Evolutionary conservation across 2,113 vertebrate genomes (phyloP), one percentile per base, ranked within the genome.

Genomic region (Xerus inauris): DNA sequence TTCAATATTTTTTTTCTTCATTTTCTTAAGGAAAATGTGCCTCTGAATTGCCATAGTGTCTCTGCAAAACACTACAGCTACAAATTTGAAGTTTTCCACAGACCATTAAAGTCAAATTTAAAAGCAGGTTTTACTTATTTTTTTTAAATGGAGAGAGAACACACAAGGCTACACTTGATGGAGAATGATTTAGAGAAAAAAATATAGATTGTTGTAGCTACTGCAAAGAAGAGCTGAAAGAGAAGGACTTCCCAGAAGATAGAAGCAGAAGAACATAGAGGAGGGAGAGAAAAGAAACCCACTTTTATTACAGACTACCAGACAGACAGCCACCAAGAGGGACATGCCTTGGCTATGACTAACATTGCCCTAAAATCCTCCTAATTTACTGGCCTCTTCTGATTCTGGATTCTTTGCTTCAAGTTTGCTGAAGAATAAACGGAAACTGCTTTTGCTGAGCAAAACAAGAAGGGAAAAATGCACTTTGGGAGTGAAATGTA

Each of bases 401-500:
- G 7, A 87, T 30, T 65, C 86, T 71, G 24, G 4, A 0, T 35
- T 94, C 77, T 96, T 91, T 38, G n/a, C 79, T 95, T 47, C 51
- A 77, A 62, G 79, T 94, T 84, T 94, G 14, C 20, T 87, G 32
- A 16, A 89, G 76, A 96, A 95, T 71, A 94, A 94, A 96, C 93
- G 82, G 62, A 97, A 96, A 84, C n/a, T 69, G 80, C 5, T 96
- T 96, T 71, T 69, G 59, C 19, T 83, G 90, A 38, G 47, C 86
- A 97, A 97, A 94, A 51, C 13, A 95, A 87, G 76, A 84, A 40
- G 86, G 89, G 20, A 85, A 79, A 54, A 54, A 75, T 71, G 13
- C 81, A 17, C 49, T 62, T 95, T 94, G 79, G 38, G 17, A 81
- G 72, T 88, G 79, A 97, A 91, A 97, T 64, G 16, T 32, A 98